Conservation (phyloP, 2,113 vertebrate species). For the Halcyon malimbica region DNA sequence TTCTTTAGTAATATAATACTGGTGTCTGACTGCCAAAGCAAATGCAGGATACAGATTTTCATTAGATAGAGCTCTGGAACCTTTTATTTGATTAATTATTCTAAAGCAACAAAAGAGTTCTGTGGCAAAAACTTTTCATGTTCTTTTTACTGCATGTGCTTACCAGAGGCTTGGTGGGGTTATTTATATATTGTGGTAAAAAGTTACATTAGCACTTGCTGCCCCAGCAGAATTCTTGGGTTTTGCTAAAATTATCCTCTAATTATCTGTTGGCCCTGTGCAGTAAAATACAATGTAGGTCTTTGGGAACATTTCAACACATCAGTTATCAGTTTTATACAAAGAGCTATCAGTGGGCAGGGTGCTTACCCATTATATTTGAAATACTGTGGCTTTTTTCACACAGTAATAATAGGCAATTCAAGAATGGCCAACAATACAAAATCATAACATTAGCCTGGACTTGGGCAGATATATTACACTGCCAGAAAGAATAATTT, state of each 20-base stretch:
- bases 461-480: background rate
- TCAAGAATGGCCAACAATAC: background rate
- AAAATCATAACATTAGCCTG: background rate
- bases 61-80: slow-evolving; percentile 2
- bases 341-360: background rate
- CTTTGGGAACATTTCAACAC: background rate
- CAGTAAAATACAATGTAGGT: slow-evolving; percentile 5
- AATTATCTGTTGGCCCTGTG: background rate
- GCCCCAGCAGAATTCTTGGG: slow-evolving; percentile 11
- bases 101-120: background rate
- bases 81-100: slow-evolving; percentile 31
- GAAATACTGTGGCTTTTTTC: slow-evolving; percentile 32
- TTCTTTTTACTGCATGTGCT: background rate
- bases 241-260: slow-evolving; percentile 26
- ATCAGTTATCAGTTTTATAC: background rate
- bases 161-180: background rate
- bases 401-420: background rate
- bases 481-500: slow-evolving; percentile 54
- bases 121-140: background rate
- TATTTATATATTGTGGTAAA: slow-evolving; percentile 17
- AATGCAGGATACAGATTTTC: background rate
- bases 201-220: slow-evolving; percentile 43
- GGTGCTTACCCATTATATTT: background rate
- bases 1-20: slow-evolving; percentile 26
- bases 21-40: slow-evolving; percentile 19